Evolutionary conservation across 2,888 invertebrate species (phyloP), one percentile per base, ranked within the genome.

Genomic region (Elaeidobius kamerunicus): DNA sequence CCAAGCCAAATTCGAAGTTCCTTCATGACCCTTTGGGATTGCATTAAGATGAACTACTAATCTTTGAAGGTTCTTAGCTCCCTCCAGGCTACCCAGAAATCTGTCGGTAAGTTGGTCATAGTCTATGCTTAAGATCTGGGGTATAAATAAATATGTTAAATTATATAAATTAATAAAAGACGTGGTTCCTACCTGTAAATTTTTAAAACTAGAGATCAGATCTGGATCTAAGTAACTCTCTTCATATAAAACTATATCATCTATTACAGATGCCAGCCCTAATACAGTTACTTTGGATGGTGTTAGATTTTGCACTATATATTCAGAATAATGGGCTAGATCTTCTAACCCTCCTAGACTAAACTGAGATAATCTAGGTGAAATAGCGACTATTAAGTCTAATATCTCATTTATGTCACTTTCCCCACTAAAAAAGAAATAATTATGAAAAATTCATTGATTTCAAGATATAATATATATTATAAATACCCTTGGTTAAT

Each of bases 221-320:
- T 74, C 69, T 44, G 79, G 74, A 63, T 82, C 75, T 55, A 85
- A 75, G 60, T 78, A 75, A 20, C 76, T 69, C 40, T 79, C 76
- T 49, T 61, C 60, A 72, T 86, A 86, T 64, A 79, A 77, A 63
- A 81, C 79, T 51, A 86, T 84, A 75, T 86, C 83, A 68, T 84
- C 84, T 70, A 86, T 87, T 20, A 88, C 80, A 43, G 85, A 84
- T 59, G 86, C 84, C 61, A 88, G 72, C 62, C 85, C 84, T 35
- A 88, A 74, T 57, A 79, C 76, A 53, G 78, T 76, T 41, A 88
- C 68, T 52, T 79, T 78, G 60, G 78, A 75, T 39, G 82, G 74
- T 56, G 73, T 72, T 42, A 70, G 65, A 52, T 69, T 63, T 45
- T 72, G 68, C 36, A 73, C 55, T 28, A 68, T 60, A 48, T 68